Conservation (phyloP, 2,797 vertebrate genomes). For the Mergus octosetaceus region DNA sequence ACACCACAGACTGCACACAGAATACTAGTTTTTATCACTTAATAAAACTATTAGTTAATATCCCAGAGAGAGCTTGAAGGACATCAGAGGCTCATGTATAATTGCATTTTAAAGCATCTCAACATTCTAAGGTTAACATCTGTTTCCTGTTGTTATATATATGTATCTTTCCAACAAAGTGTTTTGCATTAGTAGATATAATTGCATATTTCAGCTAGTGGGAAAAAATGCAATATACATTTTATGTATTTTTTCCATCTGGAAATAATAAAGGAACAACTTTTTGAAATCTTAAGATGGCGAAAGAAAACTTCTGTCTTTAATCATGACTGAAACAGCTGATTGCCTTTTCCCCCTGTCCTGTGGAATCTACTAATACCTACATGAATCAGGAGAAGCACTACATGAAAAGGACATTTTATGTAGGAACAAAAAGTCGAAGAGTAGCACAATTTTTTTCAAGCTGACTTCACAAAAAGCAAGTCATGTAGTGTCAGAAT, state of each 20-base stretch:
- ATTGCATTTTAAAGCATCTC: neutral
- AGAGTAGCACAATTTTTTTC: neutral
- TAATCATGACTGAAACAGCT: conserved; percentile 44
- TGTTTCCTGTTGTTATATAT: conserved; percentile 15
- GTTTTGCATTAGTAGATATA: conserved; percentile 36
- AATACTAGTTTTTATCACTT: conserved; percentile 46
- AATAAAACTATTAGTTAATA: conserved; percentile 50
- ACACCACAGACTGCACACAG: neutral
- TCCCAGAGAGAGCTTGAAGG: conserved; percentile 13
- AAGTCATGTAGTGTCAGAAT: neutral
- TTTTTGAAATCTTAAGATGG: conserved; percentile 6
- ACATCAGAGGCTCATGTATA: neutral
- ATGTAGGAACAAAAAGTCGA: neutral
- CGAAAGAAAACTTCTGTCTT: conserved; percentile 54
- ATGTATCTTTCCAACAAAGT: neutral
- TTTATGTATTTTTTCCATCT: conserved; percentile 21
- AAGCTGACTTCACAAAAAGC: conserved; percentile 40
- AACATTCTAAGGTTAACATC: conserved; percentile 32
- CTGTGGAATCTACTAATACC: conserved; percentile 4
- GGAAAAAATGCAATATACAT: conserved; percentile 11
- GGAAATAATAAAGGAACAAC: conserved; percentile 57
- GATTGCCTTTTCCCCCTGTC: neutral
- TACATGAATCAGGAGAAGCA: neutral
- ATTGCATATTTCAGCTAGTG: conserved; percentile 36
- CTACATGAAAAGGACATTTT: neutral